phyloP scores from a whole-genome alignment of 2,113 vertebrate species.

The Penelope pileata region DNA sequence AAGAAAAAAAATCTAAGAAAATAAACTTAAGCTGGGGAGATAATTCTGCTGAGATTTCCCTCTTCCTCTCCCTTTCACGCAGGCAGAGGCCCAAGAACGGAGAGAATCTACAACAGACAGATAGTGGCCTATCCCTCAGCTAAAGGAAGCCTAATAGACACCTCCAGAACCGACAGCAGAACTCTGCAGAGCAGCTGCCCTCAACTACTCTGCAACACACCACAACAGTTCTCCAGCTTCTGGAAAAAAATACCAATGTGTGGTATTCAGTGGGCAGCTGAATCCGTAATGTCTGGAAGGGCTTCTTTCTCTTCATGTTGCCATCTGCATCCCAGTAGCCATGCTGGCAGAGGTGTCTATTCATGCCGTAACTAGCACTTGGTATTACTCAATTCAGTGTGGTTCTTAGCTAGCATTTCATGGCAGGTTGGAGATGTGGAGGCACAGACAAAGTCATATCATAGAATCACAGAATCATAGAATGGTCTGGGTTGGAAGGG shows the following conservation, averaged over 20 bases:
- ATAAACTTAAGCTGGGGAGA: no score
- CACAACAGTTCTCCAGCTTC: no score
- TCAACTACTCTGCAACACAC: not conserved
- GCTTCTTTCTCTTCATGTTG: not conserved
- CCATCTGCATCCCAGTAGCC: not conserved
- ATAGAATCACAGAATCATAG: no score
- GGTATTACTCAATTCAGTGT: not conserved
- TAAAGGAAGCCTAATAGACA: not conserved
- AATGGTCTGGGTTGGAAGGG: no score
- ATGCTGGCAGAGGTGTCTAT: rapidly evolving
- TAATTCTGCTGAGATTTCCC: not conserved
- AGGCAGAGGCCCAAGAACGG: not conserved
- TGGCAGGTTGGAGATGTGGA: not conserved
- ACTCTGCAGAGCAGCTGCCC: not conserved
- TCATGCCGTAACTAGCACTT: not conserved
- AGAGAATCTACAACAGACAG: not conserved
- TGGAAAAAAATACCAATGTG: no score
- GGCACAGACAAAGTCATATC: not conserved
- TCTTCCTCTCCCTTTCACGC: not conserved
- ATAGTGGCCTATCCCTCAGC: not conserved
- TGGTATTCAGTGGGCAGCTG: no score
- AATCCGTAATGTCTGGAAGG: no score
- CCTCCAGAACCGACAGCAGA: not conserved
- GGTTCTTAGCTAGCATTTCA: not conserved
- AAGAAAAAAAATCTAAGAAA: no score